A percentile compares a stretch with the other conserved stretches of the same genome.
phyloP scores from a whole-genome alignment of 2,888 invertebrate species.

The Ophion costatus region DNA sequence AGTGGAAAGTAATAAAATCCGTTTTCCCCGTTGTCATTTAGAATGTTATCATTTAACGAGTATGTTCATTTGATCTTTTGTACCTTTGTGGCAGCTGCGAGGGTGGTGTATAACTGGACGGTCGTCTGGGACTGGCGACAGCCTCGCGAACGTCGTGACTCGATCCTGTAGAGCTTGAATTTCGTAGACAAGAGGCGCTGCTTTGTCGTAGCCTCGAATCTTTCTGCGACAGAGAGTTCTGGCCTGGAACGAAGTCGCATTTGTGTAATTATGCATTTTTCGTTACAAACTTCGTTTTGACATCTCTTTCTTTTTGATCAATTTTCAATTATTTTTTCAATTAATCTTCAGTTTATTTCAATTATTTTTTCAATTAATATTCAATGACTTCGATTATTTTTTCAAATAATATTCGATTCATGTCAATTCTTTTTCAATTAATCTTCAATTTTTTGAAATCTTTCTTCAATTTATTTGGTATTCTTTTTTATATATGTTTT shows the following conservation, averaged over 20 bases:
- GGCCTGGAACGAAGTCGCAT: slow-evolving; percentile 66
- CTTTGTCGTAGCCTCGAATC: slow-evolving; percentile 86
- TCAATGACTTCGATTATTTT: no score
- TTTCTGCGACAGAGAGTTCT: slow-evolving; percentile 82
- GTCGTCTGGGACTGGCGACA: slow-evolving; percentile 78
- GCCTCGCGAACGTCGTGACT: slow-evolving; percentile 79
- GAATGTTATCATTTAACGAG: neutral
- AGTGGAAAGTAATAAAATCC: no score
- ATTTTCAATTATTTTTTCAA: neutral
- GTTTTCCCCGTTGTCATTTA: no score
- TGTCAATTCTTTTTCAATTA: no score
- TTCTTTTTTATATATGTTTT: no score
- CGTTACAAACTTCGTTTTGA: neutral
- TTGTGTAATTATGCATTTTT: neutral
- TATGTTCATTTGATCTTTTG: neutral
- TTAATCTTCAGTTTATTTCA: neutral
- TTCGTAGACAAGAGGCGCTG: slow-evolving; percentile 76
- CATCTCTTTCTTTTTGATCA: neutral
- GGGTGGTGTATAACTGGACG: slow-evolving; percentile 79
- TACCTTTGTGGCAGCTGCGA: slow-evolving; percentile 84
- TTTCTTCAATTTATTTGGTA: no score
- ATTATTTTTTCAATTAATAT: no score
- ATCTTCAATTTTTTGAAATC: no score
- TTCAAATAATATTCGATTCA: no score
- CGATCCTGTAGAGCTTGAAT: slow-evolving; percentile 78